Base-by-base conservation (phyloP, 2,797 vertebrate species). In the Geotrypetes seraphini region DNA sequence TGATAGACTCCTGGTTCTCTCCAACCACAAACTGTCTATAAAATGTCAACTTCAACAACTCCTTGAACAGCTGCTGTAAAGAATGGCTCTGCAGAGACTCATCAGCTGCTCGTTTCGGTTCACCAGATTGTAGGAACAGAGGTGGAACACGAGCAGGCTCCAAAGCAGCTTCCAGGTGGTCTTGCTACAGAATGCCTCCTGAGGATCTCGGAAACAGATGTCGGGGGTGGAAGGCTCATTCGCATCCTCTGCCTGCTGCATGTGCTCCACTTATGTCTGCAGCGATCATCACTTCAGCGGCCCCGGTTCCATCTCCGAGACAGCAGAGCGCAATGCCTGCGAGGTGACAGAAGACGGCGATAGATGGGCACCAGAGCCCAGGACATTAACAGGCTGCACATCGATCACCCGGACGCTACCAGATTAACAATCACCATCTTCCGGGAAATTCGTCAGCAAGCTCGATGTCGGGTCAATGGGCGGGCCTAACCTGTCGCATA, bases 11-110 rank as follows among this genome's bases (percentile, higher is more conserved):
- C 53, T 91, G 90, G 66, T 97, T 85, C 48, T 96, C 91, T 0
- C 94, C 93, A 0, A 90, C 93, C 52, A 96, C 94, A 57, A 97
- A 97, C 54, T 97, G 94, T 6, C 93, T 94, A 1, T 97, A 97
- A 73, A 97, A 92, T 10, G 93, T 96, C 87, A 92, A 80, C 78
- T 93, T 97, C 94, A 97, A 97, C 30, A 96, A 31, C 39, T 45
- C 72, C 42, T 90, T 81, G 16, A 97, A 97, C 21, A 90, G 39
- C 48, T 53, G 31, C 62, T 83, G 73, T 2, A 94, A 92, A 97
- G 39, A 14, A 97, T 3, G 37, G 75, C 84, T 70, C 55, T 84
- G 43, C 74, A 61, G 7, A 91, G 36, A 6, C 61, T 70, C 52
- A 96, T 81, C 44, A 97, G 31, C 94, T 97, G 36, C 43, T 77